Evolutionary conservation across 2,888 invertebrate genomes (phyloP), one percentile per base, ranked within the genome.

Genomic region (Drosophila anceps): DNA sequence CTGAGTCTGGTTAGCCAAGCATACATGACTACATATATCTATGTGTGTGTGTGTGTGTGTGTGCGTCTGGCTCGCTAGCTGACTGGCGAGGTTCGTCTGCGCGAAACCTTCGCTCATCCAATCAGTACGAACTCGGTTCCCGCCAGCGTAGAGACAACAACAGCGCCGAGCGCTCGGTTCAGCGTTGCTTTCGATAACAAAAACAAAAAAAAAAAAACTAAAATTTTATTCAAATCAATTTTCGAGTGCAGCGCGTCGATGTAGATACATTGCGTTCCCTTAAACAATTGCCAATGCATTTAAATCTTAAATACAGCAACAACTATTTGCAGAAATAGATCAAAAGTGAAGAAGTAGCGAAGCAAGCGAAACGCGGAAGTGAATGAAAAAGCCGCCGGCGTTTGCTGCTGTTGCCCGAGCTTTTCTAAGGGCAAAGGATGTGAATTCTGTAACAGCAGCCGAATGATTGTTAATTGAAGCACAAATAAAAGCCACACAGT

Each of bases 111-210:
- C 88, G 90, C 92, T 92, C 91, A 90, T 90, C 92, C 93, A 93
- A 93, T 92, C 92, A 93, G 93, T 93, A 92, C 90, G 91, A 92
- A 92, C 92, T 91, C 92, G 93, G 92, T 92, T 91, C 92, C 91
- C 93, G 91, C 90, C 91, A 92, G 91, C 91, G 92, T 84, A 92
- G 90, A 91, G 91, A 90, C 90, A 83, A 79, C 88, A 79, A 71
- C 85, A 79, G 90, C 90, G 88, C 88, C 86, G 84, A 85, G 90
- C 90, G 87, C 89, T 86, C 78, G 78, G 72, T 62, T 60, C 54
- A 71, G 65, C 68, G 73, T 69, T 63, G 24, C 66, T 62, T 50
- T 31, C 50, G 50, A 50, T 20, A 50, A 33, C 48, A 48, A 24
- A 55, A 29, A 12, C 29, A 61, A 63, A 9, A 51, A 44, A 35